Conservation (phyloP, 2,888 invertebrate genomes). For the Drosophila multiciliata region DNA sequence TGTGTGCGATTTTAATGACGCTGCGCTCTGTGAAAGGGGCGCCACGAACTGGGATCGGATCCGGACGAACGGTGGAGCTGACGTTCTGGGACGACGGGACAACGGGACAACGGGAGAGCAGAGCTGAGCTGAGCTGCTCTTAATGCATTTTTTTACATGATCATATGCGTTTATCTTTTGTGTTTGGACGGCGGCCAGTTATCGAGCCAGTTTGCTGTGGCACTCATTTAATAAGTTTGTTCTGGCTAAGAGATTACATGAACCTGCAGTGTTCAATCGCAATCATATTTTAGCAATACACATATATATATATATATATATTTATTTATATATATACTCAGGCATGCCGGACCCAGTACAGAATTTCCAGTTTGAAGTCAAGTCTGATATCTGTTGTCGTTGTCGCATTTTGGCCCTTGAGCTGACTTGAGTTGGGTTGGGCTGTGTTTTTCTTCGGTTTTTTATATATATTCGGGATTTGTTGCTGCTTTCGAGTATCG, state of each 20-base stretch:
- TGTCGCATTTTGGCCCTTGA: conserved; percentile 50
- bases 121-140: conserved; percentile 42
- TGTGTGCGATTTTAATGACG: conserved; percentile 65
- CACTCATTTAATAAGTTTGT: conserved; percentile 80
- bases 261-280: conserved; percentile 84
- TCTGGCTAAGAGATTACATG: conserved; percentile 84
- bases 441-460: conserved; percentile 15
- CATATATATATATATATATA: conserved; percentile 2
- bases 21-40: conserved; percentile 25
- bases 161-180: conserved; percentile 80
- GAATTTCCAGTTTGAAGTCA: conserved; percentile 37
- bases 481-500: conserved; percentile 70
- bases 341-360: conserved; percentile 26
- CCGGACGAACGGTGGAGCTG: conserved; percentile 6
- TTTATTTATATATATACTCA: background rate
- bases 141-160: conserved; percentile 82
- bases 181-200: conserved; percentile 71
- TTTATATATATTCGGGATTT: conserved; percentile 4
- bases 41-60: conserved; percentile 17
- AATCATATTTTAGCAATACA: conserved; percentile 73
- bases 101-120: conserved; percentile 1
- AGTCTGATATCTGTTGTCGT: conserved; percentile 73
- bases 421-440: conserved; percentile 55
- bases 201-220: conserved; percentile 75
- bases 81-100: conserved; percentile 8